phyloP scores from a whole-genome alignment of 2,113 vertebrate genomes.

The Rhabdornis inornatus region DNA sequence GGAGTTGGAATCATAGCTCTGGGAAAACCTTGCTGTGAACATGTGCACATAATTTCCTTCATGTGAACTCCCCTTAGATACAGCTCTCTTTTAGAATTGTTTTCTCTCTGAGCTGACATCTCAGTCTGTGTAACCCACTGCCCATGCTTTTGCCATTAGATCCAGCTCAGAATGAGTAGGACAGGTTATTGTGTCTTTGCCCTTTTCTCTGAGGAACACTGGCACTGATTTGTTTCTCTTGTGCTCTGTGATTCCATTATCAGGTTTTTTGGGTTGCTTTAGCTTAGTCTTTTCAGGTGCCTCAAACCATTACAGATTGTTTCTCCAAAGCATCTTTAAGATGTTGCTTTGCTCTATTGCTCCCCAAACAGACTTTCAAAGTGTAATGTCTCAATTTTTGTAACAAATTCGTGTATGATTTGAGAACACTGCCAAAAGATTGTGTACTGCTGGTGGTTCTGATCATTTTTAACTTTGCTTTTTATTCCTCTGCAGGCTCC shows the following conservation, averaged over 20 bases:
- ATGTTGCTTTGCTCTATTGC: not conserved
- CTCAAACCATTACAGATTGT: not conserved
- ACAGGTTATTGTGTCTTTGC: not conserved
- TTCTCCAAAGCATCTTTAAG: not conserved
- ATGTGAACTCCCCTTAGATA: not conserved
- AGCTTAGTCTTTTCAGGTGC: not conserved
- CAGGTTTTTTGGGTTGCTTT: not conserved
- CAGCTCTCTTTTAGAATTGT: not conserved
- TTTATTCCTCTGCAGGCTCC: not conserved
- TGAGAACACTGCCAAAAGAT: not conserved
- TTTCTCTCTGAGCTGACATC: not conserved
- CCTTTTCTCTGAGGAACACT: not conserved
- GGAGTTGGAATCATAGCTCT: not conserved
- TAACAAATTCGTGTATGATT: not conserved
- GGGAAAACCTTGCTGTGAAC: not conserved
- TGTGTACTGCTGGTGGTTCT: not conserved
- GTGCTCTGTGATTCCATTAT: not conserved
- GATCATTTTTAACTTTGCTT: not conserved
- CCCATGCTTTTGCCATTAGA: not conserved
- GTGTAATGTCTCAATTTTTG: not conserved
- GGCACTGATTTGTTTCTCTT: not conserved
- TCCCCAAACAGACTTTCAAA: not conserved
- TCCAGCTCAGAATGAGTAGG: not conserved
- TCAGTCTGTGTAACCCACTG: rapidly evolving
- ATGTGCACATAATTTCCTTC: not conserved